Base-by-base conservation (phyloP, 1,140 invertebrate species). In the Dendrolimus kikuchii region DNA sequence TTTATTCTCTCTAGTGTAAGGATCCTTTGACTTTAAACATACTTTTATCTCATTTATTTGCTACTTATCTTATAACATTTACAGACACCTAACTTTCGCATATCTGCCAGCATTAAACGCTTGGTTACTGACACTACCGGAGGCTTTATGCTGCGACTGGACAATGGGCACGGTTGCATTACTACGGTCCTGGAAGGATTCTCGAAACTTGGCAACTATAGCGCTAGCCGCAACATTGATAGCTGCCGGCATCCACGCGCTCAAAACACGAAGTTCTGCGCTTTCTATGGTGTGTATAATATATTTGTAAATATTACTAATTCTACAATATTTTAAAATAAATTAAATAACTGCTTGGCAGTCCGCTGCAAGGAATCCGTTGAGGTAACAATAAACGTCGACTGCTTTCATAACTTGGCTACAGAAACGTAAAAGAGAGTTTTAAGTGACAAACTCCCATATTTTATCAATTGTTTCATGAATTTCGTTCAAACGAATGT, bases 91-190 rank as follows among this genome's bases (percentile, higher is more conserved):
- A 49, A 98, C 97, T 4, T 98, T 96, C 80, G 95, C 96, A 85
- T 99, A 98, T 86, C 89, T 99, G 55, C 91, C 96, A 46, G 93
- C 95, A 40, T 89, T 99, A 40, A 99, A 99, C 88, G 89, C 94
- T 39, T 97, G 96, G 94, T 88, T 99, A 43, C 88, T 99, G 46
- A 89, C 98, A 40, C 93, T 96, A 77, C 97, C 97, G 7, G 94
- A 92, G 59, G 91, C 95, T 67, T 90, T 99, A 8, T 98, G 97
- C 88, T 99, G 97, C 86, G 98, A 99, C 88, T 99, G 97, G 97
- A 99, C 97, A 45, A 99, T 99, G 98, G 97, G 96, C 40, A 98
- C 97, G 38, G 93, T 99, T 51, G 95, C 96, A 0, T 75, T 99
- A 7, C 89, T 99, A 7, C 90, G 92, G 55, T 93, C 92, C 40